Conservation (phyloP, 1,140 invertebrate species). For the Parapsyche elsis region DNA sequence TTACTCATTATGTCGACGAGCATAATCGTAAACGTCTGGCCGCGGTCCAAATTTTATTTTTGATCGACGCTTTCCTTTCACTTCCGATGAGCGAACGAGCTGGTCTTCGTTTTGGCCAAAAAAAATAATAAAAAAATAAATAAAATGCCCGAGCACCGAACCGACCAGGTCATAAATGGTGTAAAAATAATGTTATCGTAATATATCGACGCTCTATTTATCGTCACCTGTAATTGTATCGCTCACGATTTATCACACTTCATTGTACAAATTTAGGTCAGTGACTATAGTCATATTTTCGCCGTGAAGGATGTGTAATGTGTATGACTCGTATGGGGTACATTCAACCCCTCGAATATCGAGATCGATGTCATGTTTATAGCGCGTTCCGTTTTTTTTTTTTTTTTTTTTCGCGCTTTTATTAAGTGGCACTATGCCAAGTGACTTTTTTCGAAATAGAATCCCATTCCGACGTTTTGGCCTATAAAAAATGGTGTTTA, state of each 20-base stretch:
- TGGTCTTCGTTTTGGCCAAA: background rate
- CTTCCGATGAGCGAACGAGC: background rate
- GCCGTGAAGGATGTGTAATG: too few species aligned
- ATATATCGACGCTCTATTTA: background rate
- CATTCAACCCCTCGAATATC: background rate
- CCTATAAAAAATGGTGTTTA: conserved; percentile 2
- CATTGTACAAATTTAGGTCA: background rate
- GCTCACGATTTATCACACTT: background rate
- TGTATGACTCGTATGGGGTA: too few species aligned
- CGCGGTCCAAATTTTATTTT: conserved; percentile 28
- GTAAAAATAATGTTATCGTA: background rate
- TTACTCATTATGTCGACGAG: conserved; percentile 19
- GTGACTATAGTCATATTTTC: background rate
- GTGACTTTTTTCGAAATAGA: conserved; percentile 15
- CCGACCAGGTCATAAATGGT: background rate
- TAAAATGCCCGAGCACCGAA: background rate
- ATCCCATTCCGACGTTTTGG: background rate
- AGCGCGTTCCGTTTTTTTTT: background rate
- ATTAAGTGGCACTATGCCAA: conserved; percentile 12
- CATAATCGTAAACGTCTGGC: conserved; percentile 38
- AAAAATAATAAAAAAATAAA: background rate
- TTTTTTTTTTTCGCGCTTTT: background rate
- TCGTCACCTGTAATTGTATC: background rate
- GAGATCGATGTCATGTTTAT: background rate
- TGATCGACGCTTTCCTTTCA: conserved; percentile 21